Percentiles rank a stretch among this genome's conserved stretches.
Conservation (phyloP, 2,888 invertebrate species). For the Papilio protenor region DNA sequence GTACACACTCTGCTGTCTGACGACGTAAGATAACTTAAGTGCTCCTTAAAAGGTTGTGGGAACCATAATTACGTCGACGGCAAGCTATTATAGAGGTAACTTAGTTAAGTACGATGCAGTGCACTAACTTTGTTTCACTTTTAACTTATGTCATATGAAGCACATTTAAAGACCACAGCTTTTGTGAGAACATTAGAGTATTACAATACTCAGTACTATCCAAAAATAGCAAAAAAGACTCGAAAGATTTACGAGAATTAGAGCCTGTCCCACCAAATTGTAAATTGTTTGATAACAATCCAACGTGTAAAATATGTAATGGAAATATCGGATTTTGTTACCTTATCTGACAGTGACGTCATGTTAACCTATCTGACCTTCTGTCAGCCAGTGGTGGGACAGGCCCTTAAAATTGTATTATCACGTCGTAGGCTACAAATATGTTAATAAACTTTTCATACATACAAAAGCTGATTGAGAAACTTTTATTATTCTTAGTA, state of each 20-base stretch:
- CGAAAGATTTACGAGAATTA: neutral
- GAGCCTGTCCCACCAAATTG: too few relatives aligned
- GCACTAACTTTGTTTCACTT: slow-evolving; percentile 4
- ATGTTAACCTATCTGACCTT: too few relatives aligned
- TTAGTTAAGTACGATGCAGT: slow-evolving; percentile 38
- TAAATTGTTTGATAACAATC: too few relatives aligned
- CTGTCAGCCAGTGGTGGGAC: too few relatives aligned
- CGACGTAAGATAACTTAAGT: slow-evolving; percentile 39
- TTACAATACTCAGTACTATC: neutral
- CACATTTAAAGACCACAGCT: neutral
- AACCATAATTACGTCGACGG: slow-evolving; percentile 42
- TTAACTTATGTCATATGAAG: neutral
- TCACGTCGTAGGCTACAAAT: neutral
- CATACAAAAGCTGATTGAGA: slow-evolving; percentile 23
- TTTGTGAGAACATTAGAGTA: neutral
- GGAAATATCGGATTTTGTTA: too few relatives aligned
- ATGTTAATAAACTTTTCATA: neutral
- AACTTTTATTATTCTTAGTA: slow-evolving; percentile 23
- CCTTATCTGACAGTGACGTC: too few relatives aligned
- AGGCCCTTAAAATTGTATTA: too few relatives aligned
- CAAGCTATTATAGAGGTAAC: slow-evolving; percentile 38
- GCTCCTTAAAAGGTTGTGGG: slow-evolving; percentile 43
- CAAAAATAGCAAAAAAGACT: neutral
- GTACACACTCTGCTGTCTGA: slow-evolving; percentile 26
- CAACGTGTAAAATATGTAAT: too few relatives aligned